A percentile compares a stretch with the other conserved stretches of the same genome.
These are phyloP conservation scores for Cydia splendana DNA, from an alignment of 1,140 invertebrate genomes.

Conservation along the genomic window DNA sequence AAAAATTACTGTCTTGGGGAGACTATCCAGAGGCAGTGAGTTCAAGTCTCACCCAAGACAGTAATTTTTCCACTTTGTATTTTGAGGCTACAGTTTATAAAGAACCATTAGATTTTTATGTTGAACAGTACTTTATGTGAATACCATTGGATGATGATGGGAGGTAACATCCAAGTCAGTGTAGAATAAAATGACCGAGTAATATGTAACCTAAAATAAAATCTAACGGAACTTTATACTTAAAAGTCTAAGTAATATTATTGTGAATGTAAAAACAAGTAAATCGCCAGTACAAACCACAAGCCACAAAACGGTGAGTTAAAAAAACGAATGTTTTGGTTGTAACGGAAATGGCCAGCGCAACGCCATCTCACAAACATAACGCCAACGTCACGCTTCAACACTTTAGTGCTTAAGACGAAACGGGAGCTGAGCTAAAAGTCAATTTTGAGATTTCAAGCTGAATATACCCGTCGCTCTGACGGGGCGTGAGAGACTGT, in stretches of 20 bases:
- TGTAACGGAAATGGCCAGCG: not conserved
- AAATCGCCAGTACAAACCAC: not conserved
- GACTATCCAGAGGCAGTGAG: too few species aligned
- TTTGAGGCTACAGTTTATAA: not conserved
- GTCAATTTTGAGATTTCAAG: too few species aligned
- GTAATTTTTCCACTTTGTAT: too few species aligned
- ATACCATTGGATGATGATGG: not conserved
- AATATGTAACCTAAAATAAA: not conserved
- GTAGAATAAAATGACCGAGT: not conserved
- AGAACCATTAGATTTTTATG: not conserved
- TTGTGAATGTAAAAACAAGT: conserved; percentile 25
- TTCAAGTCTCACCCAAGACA: too few species aligned
- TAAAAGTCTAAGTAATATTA: not conserved
- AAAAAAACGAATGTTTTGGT: conserved; percentile 10
- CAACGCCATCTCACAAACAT: not conserved
- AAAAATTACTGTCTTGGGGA: too few species aligned
- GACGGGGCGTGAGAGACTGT: too few species aligned
- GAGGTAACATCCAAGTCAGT: not conserved
- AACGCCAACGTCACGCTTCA: not conserved
- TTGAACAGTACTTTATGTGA: not conserved
- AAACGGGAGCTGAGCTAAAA: too few species aligned
- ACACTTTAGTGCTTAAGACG: not conserved
- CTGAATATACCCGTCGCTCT: too few species aligned
- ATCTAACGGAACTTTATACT: not conserved
- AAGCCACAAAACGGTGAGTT: not conserved